These are phyloP conservation scores for Oryzias curvinotus DNA, from an alignment of 2,113 vertebrate species.

Conservation along the genomic window DNA sequence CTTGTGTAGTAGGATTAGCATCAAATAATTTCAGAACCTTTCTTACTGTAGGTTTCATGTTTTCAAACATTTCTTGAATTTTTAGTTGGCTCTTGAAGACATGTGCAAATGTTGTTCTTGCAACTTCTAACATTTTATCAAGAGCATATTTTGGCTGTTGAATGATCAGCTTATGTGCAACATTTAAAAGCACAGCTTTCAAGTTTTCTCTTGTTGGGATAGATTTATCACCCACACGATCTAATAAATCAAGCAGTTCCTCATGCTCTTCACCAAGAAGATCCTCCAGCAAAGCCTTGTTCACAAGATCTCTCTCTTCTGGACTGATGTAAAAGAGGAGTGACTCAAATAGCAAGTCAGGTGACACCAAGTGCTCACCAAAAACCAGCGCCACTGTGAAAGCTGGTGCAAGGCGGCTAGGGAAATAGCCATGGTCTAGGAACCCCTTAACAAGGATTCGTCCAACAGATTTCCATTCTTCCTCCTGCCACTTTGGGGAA, in stretches of 20 bases:
- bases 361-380: conserved; percentile 6
- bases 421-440: conserved; percentile 35
- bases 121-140: conserved; percentile 12
- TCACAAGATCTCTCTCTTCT: conserved; percentile 26
- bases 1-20: conserved; percentile 29
- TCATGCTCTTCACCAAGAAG: conserved; percentile 6
- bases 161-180: conserved; percentile 45
- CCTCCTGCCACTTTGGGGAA: conserved; percentile 37
- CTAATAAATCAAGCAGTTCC: conserved; percentile 9
- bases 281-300: conserved; percentile 19
- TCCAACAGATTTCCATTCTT: conserved; percentile 46
- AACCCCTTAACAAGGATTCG: conserved; percentile 40
- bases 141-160: conserved; percentile 39
- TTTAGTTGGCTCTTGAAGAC: conserved; percentile 6
- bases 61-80: background rate
- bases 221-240: conserved; percentile 15
- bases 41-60: background rate
- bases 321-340: conserved; percentile 26
- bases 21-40: background rate
- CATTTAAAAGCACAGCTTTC: conserved; percentile 36
- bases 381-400: conserved; percentile 1
- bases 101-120: conserved; percentile 6
- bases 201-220: conserved; percentile 34
- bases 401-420: conserved; percentile 9
- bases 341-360: conserved; percentile 24